phyloP scores from a whole-genome alignment of 2,113 vertebrate species.

The Oreochromis niloticus region DNA sequence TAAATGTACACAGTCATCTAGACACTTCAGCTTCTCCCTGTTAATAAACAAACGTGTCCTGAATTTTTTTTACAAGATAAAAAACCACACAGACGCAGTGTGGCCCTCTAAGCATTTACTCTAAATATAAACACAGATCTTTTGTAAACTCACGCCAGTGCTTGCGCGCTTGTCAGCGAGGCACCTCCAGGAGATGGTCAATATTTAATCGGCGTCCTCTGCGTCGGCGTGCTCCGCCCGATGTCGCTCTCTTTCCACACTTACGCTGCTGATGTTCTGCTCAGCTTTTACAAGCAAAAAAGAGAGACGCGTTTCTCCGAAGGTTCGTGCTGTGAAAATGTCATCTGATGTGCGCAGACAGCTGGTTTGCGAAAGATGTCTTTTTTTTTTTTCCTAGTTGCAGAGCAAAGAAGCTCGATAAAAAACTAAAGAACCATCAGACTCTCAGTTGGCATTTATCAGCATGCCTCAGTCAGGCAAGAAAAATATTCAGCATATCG shows the following conservation, averaged over 20 bases:
- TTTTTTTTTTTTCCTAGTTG: background rate
- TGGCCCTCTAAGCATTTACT: slow-evolving; percentile 14
- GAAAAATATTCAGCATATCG: background rate
- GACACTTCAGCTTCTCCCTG: background rate
- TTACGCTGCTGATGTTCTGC: background rate
- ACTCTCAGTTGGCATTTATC: background rate
- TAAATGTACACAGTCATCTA: background rate
- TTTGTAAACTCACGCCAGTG: slow-evolving; percentile 39
- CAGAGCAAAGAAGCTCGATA: slow-evolving; percentile 15
- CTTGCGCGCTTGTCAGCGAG: slow-evolving; percentile 8
- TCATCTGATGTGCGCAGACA: slow-evolving; percentile 59
- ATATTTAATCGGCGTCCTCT: slow-evolving; percentile 58
- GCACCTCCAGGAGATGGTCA: slow-evolving; percentile 51
- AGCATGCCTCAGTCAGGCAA: background rate
- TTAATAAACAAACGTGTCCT: background rate
- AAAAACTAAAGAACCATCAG: slow-evolving; percentile 1
- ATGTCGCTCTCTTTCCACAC: background rate
- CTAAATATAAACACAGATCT: slow-evolving; percentile 55
- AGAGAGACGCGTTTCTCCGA: slow-evolving; percentile 35
- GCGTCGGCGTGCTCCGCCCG: background rate
- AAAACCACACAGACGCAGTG: background rate
- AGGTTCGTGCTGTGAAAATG: slow-evolving; percentile 31
- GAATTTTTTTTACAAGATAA: background rate
- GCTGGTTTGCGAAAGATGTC: slow-evolving; percentile 33
- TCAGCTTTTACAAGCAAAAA: slow-evolving; percentile 45